Base-by-base conservation (phyloP, 30 jellyfish, hydroid and myxozoan genomes). In the Catostylus mosaicus region DNA sequence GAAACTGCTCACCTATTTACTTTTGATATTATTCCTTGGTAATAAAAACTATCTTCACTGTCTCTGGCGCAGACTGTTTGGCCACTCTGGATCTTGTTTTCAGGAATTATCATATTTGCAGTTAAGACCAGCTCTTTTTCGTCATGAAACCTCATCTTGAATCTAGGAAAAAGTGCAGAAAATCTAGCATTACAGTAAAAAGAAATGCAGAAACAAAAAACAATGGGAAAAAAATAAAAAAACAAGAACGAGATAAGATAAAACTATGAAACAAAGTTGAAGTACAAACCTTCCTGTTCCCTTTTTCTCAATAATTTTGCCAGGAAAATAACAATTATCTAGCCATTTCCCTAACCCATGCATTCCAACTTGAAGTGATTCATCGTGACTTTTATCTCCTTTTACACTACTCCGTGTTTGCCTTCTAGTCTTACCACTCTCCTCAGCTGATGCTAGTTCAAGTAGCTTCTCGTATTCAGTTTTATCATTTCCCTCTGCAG, bases 301-400 rank as follows among this genome's bases (percentile, higher is more conserved):
- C 27, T 33, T 11, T 1, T 67, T 56, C 78, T 59, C 84, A 23
- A 61, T n/a, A 26, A 82, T 40, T 30, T 26, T 29, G 14, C 92
- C 92, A 0, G 92, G 92, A 43, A 68, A 82, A 38, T 82, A 82
- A 30, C 75, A 34, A 23, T 45, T 30, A 43, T 82, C 92, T 2
- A 1, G 30, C 92, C 92, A 82, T 56, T 72, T 70, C 22, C 86
- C 92, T 10, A 69, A 57, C 8, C 92, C 80, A 45, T 74, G 19
- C 30, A 75, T 36, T 20, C 81, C 76, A 22, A 70, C 78, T 12
- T 24, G 24, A 1, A 82, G 8, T 43, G 64, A 0, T 2, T 19
- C 60, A 30, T 18, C 23, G 33, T 23, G 29, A 37, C 6, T 9
- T 45, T 43, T n/a, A 33, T 40, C 65, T 2, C 47, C 43, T 34